Percentiles rank a stretch among this genome's conserved stretches.
These are phyloP conservation scores for Eupithecia pulchellata DNA, from an alignment of 2,888 invertebrate genomes.

Conservation along the genomic window DNA sequence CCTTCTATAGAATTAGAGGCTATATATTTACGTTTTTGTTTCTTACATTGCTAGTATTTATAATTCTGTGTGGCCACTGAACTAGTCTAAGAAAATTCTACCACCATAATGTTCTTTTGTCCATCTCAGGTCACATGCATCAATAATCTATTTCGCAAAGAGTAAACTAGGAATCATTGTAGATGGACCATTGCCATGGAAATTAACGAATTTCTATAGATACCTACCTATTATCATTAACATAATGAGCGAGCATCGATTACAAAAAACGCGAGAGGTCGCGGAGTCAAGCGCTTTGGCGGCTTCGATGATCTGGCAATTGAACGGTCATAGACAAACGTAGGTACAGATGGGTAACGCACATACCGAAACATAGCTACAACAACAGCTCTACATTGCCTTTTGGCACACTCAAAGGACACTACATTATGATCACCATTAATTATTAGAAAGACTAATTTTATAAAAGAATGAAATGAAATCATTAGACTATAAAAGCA, in stretches of 20 bases:
- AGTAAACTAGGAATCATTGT: constrained; percentile 15
- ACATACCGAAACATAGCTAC: background rate
- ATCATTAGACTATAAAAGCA: too few relatives aligned
- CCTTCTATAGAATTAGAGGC: too few relatives aligned
- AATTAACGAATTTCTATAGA: constrained; percentile 39
- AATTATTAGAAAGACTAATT: too few relatives aligned
- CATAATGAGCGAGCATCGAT: constrained; percentile 62
- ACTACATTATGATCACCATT: too few relatives aligned
- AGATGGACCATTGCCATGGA: constrained; percentile 36
- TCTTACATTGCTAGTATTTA: too few relatives aligned
- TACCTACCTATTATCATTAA: constrained; percentile 43
- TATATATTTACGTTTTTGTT: too few relatives aligned
- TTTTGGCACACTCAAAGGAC: too few relatives aligned
- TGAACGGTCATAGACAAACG: constrained; percentile 34
- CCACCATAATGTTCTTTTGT: too few relatives aligned
- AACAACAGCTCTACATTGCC: too few relatives aligned
- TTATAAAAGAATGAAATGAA: too few relatives aligned
- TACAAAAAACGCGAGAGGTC: constrained; percentile 60
- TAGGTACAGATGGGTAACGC: constrained; percentile 20
- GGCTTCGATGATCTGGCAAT: constrained; percentile 52
- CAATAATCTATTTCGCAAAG: constrained; percentile 32
- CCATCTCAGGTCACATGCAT: background rate
- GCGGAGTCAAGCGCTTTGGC: constrained; percentile 63
- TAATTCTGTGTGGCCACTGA: too few relatives aligned
- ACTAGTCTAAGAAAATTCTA: too few relatives aligned